Evolutionary conservation across 2,888 invertebrate species (phyloP), one percentile per base, ranked within the genome.

Genomic region (Amphipyra berbera): DNA sequence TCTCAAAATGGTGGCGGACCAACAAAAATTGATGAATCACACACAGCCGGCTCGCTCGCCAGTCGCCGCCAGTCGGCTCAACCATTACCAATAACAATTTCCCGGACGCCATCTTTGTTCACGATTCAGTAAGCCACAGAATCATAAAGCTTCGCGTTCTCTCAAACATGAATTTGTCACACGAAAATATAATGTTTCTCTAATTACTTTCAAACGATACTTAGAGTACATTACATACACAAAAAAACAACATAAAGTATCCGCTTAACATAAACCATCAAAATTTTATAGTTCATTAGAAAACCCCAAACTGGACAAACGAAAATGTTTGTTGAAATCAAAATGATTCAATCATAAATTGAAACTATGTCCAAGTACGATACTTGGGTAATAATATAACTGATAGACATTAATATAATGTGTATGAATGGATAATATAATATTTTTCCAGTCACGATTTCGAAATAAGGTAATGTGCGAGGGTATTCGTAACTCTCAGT

Each of bases 31-130:
- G 85, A 89, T 88, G 88, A 86, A 88, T 88, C 86, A 85, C 82
- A 84, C 62, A 69, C 69, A 74, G 67, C 60, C 62, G 66, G 72
- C 72, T 67, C 63, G 72, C 73, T 61, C 73, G 68, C 67, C 66
- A 64, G 70, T 75, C 49, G 78, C 52, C 40, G 65, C 40, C 56
- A 50, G 42, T 64, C 57, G 79, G 70, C 72, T 77, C 78, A 78
- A 81, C 87, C 86, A 86, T 85, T 86, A 88, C 85, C 85, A 86
- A 88, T 86, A 89, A 88, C 89, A 86, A 86, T 90, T 89, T 89
- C 85, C 88, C 84, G 84, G 86, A 79, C 88, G 87, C 89, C 88
- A 88, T 89, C 87, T 88, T 88, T 84, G 88, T 88, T 86, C 83
- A 88, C 85, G 86, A 88, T 85, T 87, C 83, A 86, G 82, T 82